These are phyloP conservation scores for Rallus crepitans DNA, from an alignment of 2,797 vertebrate species.

Conservation along the genomic window DNA sequence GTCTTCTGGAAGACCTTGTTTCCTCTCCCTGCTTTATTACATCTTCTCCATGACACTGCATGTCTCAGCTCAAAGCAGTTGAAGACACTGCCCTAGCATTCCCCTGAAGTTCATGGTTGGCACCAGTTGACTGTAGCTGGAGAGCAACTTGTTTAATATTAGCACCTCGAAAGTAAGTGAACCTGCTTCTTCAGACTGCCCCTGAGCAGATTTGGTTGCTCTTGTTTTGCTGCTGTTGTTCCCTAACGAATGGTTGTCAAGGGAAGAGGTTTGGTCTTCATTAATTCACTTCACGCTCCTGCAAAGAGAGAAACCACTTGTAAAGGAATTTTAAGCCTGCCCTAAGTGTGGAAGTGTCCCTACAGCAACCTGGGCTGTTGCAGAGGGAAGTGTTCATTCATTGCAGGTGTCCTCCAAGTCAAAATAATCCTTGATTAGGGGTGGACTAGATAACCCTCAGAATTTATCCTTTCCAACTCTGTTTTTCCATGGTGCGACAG, in stretches of 20 bases:
- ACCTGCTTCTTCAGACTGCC: neutral
- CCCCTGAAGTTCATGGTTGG: neutral
- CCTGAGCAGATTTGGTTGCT: neutral
- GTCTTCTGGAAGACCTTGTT: neutral
- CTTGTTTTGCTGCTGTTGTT: neutral
- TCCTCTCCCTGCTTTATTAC: neutral
- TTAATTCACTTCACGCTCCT: neutral
- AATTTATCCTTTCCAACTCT: neutral
- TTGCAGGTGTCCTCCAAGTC: neutral
- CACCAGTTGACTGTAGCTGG: neutral
- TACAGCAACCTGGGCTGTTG: neutral
- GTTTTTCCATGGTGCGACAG: neutral
- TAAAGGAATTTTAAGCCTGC: neutral
- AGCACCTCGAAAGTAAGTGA: neutral
- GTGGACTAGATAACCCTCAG: neutral
- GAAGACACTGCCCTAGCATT: neutral
- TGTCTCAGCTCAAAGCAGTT: accelerated
- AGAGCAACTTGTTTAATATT: neutral
- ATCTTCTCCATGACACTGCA: neutral
- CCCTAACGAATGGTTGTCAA: neutral
- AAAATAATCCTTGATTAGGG: neutral
- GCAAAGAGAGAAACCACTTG: neutral
- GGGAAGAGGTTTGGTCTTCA: neutral
- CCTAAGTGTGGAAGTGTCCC: neutral
- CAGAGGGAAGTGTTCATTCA: neutral